A percentile compares a stretch with the other conserved stretches of the same genome.
Conservation (phyloP, 2,797 vertebrate species). For the Toxotes lorentzi region DNA sequence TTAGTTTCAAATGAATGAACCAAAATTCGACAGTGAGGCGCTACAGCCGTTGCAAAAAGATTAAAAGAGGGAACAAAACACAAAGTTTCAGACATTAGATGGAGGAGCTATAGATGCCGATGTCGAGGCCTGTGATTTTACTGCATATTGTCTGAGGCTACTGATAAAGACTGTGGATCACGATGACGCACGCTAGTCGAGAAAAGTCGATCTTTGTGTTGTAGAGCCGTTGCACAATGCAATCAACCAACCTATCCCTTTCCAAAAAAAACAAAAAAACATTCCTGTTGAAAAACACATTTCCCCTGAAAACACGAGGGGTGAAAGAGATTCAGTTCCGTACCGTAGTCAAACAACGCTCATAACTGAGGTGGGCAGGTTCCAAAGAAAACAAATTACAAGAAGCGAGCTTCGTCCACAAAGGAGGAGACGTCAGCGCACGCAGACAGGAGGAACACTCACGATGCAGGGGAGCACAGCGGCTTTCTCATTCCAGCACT, state of each 20-base stretch:
- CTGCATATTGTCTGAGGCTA: slow-evolving; percentile 76
- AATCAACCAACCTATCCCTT: slow-evolving; percentile 40
- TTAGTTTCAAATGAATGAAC: slow-evolving; percentile 29
- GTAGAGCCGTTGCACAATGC: slow-evolving; percentile 65
- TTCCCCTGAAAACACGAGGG: slow-evolving; percentile 38
- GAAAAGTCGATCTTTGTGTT: slow-evolving; percentile 51
- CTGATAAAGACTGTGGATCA: slow-evolving; percentile 47
- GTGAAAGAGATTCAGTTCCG: slow-evolving; percentile 33
- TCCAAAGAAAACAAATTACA: slow-evolving; percentile 46
- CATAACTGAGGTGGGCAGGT: slow-evolving; percentile 37
- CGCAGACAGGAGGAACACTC: slow-evolving; percentile 63
- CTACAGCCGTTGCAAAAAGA: slow-evolving; percentile 57
- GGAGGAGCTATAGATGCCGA: slow-evolving; percentile 39
- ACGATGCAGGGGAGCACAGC: slow-evolving; percentile 60
- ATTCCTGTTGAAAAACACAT: slow-evolving; percentile 54
- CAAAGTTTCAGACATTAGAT: slow-evolving; percentile 17
- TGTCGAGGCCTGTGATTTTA: slow-evolving; percentile 58
- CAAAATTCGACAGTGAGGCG: slow-evolving; percentile 33
- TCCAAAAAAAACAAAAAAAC: slow-evolving; percentile 64
- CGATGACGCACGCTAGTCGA: no score
- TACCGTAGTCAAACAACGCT: slow-evolving; percentile 32
- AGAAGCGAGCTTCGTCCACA: slow-evolving; percentile 58
- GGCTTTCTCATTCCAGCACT: slow-evolving; percentile 75
- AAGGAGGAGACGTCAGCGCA: slow-evolving; percentile 56
- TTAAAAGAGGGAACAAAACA: slow-evolving; percentile 40